These are phyloP conservation scores for Psix sp. DNA, from an alignment of 1,140 invertebrate genomes.

Conservation along the genomic window DNA sequence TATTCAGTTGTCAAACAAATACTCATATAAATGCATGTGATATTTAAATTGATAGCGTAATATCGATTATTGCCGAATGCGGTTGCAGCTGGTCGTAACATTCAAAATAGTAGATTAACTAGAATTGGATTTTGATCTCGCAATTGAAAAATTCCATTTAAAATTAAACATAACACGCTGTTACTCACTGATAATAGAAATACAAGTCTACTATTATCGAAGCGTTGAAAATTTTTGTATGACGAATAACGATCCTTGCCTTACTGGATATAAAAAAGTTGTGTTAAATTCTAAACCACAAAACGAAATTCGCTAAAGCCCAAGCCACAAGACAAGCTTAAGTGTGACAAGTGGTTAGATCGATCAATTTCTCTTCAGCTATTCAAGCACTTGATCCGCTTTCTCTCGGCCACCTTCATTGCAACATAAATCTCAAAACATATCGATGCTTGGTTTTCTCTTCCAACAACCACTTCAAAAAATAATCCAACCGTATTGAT, in stretches of 20 bases:
- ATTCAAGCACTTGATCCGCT: too few species aligned
- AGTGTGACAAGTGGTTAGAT: too few species aligned
- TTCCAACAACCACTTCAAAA: conserved; percentile 23
- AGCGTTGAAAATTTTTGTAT: too few species aligned
- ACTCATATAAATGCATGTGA: conserved; percentile 5
- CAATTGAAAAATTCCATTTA: conserved; percentile 10
- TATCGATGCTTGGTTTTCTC: conserved; percentile 9
- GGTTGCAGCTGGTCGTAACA: conserved; percentile 27
- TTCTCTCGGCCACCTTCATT: too few species aligned
- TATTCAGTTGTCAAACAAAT: conserved; percentile 31
- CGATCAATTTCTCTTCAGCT: too few species aligned
- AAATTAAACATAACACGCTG: conserved; percentile 1
- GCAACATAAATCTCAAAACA: conserved; percentile 35
- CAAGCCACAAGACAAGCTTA: too few species aligned
- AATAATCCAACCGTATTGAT: conserved; percentile 33
- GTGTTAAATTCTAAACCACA: too few species aligned
- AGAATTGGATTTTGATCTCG: conserved; percentile 29
- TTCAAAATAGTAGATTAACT: conserved; percentile 41
- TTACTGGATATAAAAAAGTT: too few species aligned
- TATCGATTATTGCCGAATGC: conserved; percentile 19
- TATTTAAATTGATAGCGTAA: conserved; percentile 45
- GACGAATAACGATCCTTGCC: too few species aligned
- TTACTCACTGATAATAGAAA: too few species aligned
- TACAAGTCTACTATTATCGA: too few species aligned
- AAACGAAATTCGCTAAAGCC: too few species aligned